Percentiles rank a stretch among this genome's conserved stretches.
Conservation (phyloP, 1,140 invertebrate genomes). For the Coenobita brevimanus region DNA sequence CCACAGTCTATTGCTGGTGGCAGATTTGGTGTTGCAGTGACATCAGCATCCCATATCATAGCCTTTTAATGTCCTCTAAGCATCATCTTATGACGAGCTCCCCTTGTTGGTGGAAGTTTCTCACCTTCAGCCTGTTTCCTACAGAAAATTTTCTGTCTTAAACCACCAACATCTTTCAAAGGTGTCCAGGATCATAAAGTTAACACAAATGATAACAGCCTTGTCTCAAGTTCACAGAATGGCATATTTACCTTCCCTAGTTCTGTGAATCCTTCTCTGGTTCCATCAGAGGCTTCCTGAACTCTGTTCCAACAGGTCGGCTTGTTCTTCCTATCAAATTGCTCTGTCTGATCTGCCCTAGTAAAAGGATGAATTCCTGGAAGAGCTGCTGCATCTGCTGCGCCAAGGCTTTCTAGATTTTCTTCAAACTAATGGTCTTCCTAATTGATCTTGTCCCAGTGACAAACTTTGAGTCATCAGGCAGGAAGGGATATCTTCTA, state of each 20-base stretch:
- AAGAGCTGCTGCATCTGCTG: no score
- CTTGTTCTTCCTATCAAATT: no score
- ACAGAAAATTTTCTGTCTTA: not conserved
- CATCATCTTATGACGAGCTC: not conserved
- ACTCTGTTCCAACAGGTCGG: not conserved
- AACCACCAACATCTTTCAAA: not conserved
- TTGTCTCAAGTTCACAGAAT: not conserved
- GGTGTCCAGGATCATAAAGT: not conserved
- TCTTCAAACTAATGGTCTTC: no score
- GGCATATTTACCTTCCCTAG: not conserved
- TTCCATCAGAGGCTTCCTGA: not conserved
- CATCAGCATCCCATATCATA: not conserved
- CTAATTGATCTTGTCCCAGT: no score
- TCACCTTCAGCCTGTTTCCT: no score
- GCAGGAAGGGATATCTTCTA: no score
- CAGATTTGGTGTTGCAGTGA: no score
- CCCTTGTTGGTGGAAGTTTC: not conserved
- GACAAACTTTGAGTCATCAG: no score
- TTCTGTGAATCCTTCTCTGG: not conserved
- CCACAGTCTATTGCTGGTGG: not conserved
- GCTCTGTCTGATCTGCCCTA: not conserved
- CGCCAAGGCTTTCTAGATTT: not conserved
- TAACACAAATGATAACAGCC: not conserved
- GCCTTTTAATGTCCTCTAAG: not conserved
- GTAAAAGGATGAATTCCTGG: not conserved